A percentile compares a stretch with the other conserved stretches of the same genome.
These are phyloP conservation scores for Drosophila maculinotata DNA, from an alignment of 2,888 invertebrate genomes.

Conservation along the genomic window DNA sequence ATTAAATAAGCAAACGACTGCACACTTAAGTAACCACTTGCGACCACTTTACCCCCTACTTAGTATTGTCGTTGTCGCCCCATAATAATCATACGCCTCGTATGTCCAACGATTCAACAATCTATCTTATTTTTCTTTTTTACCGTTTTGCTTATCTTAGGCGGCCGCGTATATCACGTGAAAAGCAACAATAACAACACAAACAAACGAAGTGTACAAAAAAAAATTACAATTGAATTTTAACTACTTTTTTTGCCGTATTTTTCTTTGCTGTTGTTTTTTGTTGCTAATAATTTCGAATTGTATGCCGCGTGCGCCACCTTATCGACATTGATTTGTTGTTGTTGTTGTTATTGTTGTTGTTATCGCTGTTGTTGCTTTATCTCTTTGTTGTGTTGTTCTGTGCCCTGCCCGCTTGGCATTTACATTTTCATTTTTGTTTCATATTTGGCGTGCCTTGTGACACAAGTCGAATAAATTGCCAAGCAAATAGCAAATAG, in stretches of 20 bases:
- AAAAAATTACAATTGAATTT: conserved; percentile 37
- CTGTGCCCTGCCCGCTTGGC: conserved; percentile 36
- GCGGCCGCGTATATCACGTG: conserved; percentile 64
- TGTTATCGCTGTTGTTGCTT: conserved; percentile 52
- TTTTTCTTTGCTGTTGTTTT: conserved; percentile 27
- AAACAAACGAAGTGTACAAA: conserved; percentile 16
- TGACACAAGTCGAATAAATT: conserved; percentile 64
- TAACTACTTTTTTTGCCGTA: conserved; percentile 32
- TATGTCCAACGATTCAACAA: conserved; percentile 39
- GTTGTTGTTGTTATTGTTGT: conserved; percentile 33
- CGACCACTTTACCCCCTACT: not conserved
- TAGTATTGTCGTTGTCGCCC: conserved; percentile 2
- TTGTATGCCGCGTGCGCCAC: conserved; percentile 55
- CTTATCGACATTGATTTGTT: conserved; percentile 69
- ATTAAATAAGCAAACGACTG: conserved; percentile 15
- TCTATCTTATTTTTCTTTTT: conserved; percentile 29
- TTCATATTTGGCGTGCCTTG: conserved; percentile 69
- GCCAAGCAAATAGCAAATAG: conserved; percentile 51
- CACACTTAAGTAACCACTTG: conserved; percentile 6
- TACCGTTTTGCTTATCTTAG: conserved; percentile 58
- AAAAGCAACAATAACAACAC: conserved; percentile 40
- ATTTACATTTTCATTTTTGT: conserved; percentile 69
- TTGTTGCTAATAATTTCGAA: conserved; percentile 40
- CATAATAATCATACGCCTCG: conserved; percentile 34
- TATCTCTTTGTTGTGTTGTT: conserved; percentile 50